These are phyloP conservation scores for Rhizomys pruinosus DNA, from an alignment of 2,113 vertebrate genomes.

Conservation along the genomic window DNA sequence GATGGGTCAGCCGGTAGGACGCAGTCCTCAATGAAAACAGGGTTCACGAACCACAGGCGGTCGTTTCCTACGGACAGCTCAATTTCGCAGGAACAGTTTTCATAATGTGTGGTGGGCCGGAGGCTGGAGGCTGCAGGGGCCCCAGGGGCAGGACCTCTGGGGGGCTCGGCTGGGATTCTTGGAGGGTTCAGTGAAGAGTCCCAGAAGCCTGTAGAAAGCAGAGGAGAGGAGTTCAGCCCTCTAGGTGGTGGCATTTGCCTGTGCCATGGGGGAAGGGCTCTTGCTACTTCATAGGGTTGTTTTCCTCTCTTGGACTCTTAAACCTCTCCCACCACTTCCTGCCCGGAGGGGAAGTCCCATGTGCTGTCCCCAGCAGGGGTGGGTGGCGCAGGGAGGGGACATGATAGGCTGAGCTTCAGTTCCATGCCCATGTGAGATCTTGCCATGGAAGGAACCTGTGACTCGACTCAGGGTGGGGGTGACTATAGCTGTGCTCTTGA, in stretches of 20 bases:
- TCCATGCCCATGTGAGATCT: neutral
- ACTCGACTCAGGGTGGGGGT: neutral
- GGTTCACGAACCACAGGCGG: slow-evolving; percentile 92
- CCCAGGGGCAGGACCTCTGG: slow-evolving; percentile 66
- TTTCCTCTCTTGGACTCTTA: slow-evolving; percentile 33
- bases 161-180: slow-evolving; percentile 41
- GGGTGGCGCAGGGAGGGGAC: neutral
- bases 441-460: neutral
- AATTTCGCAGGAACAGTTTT: slow-evolving; percentile 88
- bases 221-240: neutral
- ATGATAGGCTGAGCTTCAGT: neutral
- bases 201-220: slow-evolving; percentile 92
- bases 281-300: neutral
- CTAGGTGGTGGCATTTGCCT: fast-evolving
- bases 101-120: slow-evolving; percentile 62
- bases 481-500: neutral
- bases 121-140: slow-evolving; percentile 56
- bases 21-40: slow-evolving; percentile 92
- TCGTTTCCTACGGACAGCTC: slow-evolving; percentile 88
- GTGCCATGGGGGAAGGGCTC: neutral
- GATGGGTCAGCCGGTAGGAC: slow-evolving; percentile 63
- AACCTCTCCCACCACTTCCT: slow-evolving; percentile 77
- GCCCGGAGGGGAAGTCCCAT: slow-evolving; percentile 68
- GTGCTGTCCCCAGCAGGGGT: neutral
- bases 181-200: slow-evolving; percentile 88